Evolutionary conservation across 1,140 invertebrate species (phyloP), one percentile per base, ranked within the genome.

Genomic region (Micrasema longulum): DNA sequence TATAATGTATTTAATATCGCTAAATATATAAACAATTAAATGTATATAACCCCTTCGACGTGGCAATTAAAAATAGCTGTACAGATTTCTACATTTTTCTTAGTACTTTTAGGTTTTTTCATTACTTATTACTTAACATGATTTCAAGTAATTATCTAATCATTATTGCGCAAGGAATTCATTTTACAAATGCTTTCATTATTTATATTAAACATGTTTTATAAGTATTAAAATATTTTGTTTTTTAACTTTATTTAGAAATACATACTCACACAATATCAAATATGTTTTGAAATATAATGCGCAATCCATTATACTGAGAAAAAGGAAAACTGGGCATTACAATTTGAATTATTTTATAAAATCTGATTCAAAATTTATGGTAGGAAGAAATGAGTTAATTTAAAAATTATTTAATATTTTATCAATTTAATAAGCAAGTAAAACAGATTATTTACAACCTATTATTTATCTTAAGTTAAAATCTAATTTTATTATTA

Each of bases 91-190:
- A 55, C 41, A 69, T 47, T 26, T 69, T 16, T 16, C 35, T 57
- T 10, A 26, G 14, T 69, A 43, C 57, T 18, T 20, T 26, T 45
- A 55, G 38, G 43, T 31, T 57, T 31, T 57, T 57, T 50, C 48
- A 45, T 36, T 53, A 67, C 41, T 65, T 64, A 47, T 62, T 50
- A 3, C 26, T 45, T 69, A 62, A 69, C 55, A 69, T 62, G 60
- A 48, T 18, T 69, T 69, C 63, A 69, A 47, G 67, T n/a, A n/a
- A n/a, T n/a, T 76, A 69, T 60, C 70, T 72, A 76, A 31, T 69
- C 68, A 69, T 76, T 76, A 76, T 76, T 76, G 74, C 74, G 74
- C 74, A 70, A 72, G 50, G 71, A 76, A 72, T 72, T 66, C 47
- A 64, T 57, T 57, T 70, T 67, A 31, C 16, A 55, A 52, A 68